Conservation (phyloP, 2,113 vertebrate species). For the Phaethon lepturus region DNA sequence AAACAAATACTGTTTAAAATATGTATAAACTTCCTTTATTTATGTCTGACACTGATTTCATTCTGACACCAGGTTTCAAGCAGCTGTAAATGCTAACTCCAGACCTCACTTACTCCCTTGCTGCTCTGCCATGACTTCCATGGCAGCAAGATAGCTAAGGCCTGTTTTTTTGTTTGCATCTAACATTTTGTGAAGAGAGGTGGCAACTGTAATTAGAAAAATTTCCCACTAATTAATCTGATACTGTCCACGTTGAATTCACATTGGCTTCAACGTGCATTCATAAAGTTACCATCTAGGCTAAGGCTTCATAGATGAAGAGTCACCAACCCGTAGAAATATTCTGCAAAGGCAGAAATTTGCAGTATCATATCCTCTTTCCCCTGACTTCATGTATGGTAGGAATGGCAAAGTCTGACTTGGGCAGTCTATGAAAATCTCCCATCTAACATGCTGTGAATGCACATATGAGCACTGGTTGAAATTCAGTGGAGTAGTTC, state of each 20-base stretch:
- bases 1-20: conserved; percentile 55
- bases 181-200: background rate
- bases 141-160: background rate
- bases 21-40: conserved; percentile 69
- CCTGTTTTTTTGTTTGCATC: background rate
- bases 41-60: conserved; percentile 47
- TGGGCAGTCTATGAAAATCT: background rate
- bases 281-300: background rate
- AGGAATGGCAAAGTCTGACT: background rate
- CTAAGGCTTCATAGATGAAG: background rate
- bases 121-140: background rate
- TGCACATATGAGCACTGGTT: background rate
- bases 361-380: background rate
- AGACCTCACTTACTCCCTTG: background rate
- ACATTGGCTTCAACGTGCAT: background rate
- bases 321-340: background rate
- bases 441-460: background rate
- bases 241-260: background rate
- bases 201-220: background rate
- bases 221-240: background rate
- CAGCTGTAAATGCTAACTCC: conserved; percentile 28
- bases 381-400: background rate
- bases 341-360: background rate
- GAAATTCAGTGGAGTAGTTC: background rate
- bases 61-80: conserved; percentile 5